These are phyloP conservation scores for Callocephalon fimbriatum DNA, from an alignment of 2,113 vertebrate species.

Conservation along the genomic window DNA sequence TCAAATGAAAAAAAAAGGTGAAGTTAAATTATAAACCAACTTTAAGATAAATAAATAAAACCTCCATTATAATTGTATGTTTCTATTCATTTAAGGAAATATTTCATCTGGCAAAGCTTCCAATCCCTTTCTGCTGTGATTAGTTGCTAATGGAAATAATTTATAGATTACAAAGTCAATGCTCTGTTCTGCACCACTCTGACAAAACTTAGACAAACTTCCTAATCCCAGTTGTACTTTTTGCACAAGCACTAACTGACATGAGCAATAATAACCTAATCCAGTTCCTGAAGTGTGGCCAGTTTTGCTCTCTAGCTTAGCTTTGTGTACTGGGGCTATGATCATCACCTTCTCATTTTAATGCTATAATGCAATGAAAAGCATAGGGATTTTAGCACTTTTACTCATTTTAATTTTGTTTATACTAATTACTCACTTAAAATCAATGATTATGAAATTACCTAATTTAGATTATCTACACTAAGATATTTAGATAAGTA, in stretches of 20 bases:
- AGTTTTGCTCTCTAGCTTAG: neutral
- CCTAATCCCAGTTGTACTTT: neutral
- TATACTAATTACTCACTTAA: neutral
- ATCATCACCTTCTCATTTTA: neutral
- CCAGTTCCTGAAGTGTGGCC: neutral
- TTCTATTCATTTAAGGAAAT: neutral
- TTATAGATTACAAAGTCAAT: neutral
- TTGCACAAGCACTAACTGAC: neutral
- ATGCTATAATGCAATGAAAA: neutral
- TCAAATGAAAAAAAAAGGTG: neutral
- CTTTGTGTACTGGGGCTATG: neutral
- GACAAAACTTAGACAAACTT: neutral
- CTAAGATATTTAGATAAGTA: neutral
- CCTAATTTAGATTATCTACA: neutral
- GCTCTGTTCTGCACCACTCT: neutral
- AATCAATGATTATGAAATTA: neutral
- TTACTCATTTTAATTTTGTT: neutral
- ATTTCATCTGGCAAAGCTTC: neutral
- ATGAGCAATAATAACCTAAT: neutral
- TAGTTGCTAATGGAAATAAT: neutral
- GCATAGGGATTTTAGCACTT: neutral
- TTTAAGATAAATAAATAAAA: neutral
- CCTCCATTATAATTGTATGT: neutral
- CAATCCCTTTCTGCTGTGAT: neutral
- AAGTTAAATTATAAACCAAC: neutral